Evolutionary conservation across 2,113 vertebrate species (phyloP), one percentile per base, ranked within the genome.

Genomic region (Rhinoptilus africanus): DNA sequence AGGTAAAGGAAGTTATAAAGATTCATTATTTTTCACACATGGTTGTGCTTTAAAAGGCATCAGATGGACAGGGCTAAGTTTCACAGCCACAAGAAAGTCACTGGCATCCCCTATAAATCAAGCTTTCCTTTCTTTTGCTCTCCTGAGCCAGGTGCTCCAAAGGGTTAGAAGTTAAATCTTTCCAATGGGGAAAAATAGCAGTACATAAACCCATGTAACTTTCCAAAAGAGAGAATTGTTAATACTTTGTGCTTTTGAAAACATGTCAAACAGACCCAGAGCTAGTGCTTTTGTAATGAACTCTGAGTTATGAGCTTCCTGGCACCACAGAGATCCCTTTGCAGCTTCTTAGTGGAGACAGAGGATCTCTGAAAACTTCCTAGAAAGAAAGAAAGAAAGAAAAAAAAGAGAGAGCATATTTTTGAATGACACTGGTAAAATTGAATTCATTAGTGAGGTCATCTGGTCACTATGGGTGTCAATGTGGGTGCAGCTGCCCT

Each of bases 21-120:
- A 94, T 85, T 82, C 83, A 89, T 96, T 92, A 89, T 92, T 93
- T 95, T 95, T 89, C 77, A 95, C 94, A 93, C 86, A 91, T 97
- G 95, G 86, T 95, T 95, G 77, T 91, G 67, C 89, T 97, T 97
- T 95, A 97, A 95, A 97, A 96, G 45, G 69, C 73, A 91, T 96
- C 96, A 93, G 48, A 69, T 89, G 57, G 66, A 88, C 73, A 87
- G 86, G 89, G 53, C 80, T 94, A 93, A 87, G 45, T 97, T 97
- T 97, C 95, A 96, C 86, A 96, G 93, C 2, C 22, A 85, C 62
- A 91, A 82, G 84, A 87, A 94, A 89, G 66, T 80, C 77, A 85
- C 41, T 91, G 77, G 83, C 84, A 91, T 87, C 89, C 86, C 91
- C 80, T 82, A 76, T 91, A 97, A 97, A 93, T 95, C 69, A 95